phyloP scores from a whole-genome alignment of 1,140 invertebrate species.

The Zaprionus vittiger region DNA sequence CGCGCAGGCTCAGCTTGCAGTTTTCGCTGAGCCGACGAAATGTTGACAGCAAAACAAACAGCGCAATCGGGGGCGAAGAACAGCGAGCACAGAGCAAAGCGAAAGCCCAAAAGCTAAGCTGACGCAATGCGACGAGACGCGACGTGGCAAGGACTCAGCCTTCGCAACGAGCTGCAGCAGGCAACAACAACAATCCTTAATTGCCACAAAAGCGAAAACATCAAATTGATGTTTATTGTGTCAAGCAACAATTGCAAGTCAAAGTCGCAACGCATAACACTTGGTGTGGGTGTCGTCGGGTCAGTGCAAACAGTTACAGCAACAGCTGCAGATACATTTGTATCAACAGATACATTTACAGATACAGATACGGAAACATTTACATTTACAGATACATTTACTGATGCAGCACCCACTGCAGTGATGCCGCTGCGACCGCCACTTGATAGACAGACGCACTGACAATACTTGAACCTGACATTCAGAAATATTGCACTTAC shows the following conservation, averaged over 20 bases:
- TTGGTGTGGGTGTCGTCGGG: slow-evolving; percentile 53
- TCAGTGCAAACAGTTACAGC: not conserved
- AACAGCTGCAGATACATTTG: slow-evolving; percentile 32
- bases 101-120: slow-evolving; percentile 4
- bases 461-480: slow-evolving; percentile 76
- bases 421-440: slow-evolving; percentile 3
- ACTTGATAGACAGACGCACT: slow-evolving; percentile 47
- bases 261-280: slow-evolving; percentile 55
- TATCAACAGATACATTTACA: not conserved
- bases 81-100: not conserved
- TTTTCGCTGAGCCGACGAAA: slow-evolving; percentile 9
- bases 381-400: slow-evolving; percentile 1
- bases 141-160: slow-evolving; percentile 60
- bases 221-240: slow-evolving; percentile 73
- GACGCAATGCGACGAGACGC: slow-evolving; percentile 31
- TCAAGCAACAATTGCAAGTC: slow-evolving; percentile 68
- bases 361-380: slow-evolving; percentile 1
- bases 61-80: slow-evolving; percentile 7
- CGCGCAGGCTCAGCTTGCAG: slow-evolving; percentile 16
- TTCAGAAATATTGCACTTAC: slow-evolving; percentile 51
- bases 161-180: slow-evolving; percentile 28
- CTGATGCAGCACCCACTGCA: not conserved
- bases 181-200: slow-evolving; percentile 61
- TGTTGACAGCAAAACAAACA: slow-evolving; percentile 7
- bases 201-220: slow-evolving; percentile 39